Percentiles rank a stretch among this genome's conserved stretches.
phyloP scores from a whole-genome alignment of 1,140 invertebrate genomes.

The Cydia strobilella region DNA sequence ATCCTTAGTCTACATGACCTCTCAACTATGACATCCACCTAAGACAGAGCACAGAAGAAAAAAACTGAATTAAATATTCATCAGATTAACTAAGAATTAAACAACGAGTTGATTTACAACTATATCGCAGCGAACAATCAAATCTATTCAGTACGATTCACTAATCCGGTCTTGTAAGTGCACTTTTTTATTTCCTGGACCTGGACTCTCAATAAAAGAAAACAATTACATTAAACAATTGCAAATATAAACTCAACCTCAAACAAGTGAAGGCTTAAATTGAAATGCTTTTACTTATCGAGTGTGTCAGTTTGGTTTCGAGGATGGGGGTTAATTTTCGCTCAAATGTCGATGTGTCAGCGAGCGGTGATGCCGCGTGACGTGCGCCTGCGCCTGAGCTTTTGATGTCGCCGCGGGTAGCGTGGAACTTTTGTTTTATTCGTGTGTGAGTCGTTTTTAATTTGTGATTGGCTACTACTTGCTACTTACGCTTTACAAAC shows the following conservation, averaged over 20 bases:
- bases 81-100: not conserved
- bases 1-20: too few relatives aligned
- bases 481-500: not conserved
- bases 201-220: not conserved
- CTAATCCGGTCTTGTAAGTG: constrained; percentile 7
- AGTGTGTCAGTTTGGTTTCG: not conserved
- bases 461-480: not conserved
- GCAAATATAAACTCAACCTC: not conserved
- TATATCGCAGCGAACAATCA: constrained; percentile 15
- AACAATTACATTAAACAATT: not conserved
- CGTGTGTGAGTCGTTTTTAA: not conserved
- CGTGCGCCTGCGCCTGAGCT: constrained; percentile 49
- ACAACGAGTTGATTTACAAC: constrained; percentile 20
- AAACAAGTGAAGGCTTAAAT: not conserved
- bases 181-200: constrained; percentile 12
- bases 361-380: constrained; percentile 47
- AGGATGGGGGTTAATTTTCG: constrained; percentile 26
- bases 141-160: constrained; percentile 20
- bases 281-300: not conserved
- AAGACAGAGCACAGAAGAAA: not conserved
- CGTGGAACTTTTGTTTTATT: constrained; percentile 23
- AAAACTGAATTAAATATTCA: not conserved
- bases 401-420: constrained; percentile 47
- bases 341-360: constrained; percentile 56
- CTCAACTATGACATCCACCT: too few relatives aligned